Conservation (phyloP, 2,888 invertebrate species). For the Urechis unicinctus region DNA sequence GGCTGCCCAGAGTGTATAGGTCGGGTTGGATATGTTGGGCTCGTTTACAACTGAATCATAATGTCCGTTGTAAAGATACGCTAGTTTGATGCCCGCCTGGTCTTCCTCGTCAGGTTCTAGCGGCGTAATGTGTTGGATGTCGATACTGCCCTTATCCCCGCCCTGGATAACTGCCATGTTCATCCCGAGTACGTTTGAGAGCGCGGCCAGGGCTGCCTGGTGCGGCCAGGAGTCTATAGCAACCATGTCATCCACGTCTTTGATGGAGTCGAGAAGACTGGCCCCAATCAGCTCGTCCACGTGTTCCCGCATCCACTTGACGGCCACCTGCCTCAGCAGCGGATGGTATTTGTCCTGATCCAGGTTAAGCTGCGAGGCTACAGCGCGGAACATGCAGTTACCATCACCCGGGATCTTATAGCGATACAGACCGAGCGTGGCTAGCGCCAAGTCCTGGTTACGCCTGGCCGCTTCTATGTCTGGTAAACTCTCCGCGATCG, state of each 20-base stretch:
- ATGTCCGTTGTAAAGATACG: conserved; percentile 16
- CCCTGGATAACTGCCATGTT: conserved; percentile 18
- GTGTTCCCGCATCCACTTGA: conserved; percentile 13
- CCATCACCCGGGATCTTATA: conserved; percentile 16
- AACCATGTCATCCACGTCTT: conserved; percentile 11
- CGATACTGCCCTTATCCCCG: conserved; percentile 16
- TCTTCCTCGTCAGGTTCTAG: conserved; percentile 7
- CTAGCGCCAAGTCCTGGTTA: conserved; percentile 12
- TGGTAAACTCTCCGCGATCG: background rate
- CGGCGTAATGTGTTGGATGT: conserved; percentile 16
- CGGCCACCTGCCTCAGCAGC: conserved; percentile 5
- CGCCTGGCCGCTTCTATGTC: conserved; percentile 1
- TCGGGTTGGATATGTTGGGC: conserved; percentile 10
- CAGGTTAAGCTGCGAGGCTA: conserved; percentile 10
- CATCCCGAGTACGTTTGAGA: conserved; percentile 12
- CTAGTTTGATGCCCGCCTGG: conserved; percentile 9
- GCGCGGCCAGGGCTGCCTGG: conserved; percentile 16
- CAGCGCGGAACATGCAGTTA: conserved; percentile 17
- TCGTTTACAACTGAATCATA: conserved; percentile 13
- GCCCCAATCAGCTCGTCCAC: conserved; percentile 9
- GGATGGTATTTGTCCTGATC: conserved; percentile 14
- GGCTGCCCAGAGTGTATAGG: conserved; percentile 9
- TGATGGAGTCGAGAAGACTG: conserved; percentile 8
- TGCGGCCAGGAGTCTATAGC: conserved; percentile 10
- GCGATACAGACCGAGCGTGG: conserved; percentile 11